phyloP scores from a whole-genome alignment of 2,113 vertebrate species.

The Chamaea fasciata region DNA sequence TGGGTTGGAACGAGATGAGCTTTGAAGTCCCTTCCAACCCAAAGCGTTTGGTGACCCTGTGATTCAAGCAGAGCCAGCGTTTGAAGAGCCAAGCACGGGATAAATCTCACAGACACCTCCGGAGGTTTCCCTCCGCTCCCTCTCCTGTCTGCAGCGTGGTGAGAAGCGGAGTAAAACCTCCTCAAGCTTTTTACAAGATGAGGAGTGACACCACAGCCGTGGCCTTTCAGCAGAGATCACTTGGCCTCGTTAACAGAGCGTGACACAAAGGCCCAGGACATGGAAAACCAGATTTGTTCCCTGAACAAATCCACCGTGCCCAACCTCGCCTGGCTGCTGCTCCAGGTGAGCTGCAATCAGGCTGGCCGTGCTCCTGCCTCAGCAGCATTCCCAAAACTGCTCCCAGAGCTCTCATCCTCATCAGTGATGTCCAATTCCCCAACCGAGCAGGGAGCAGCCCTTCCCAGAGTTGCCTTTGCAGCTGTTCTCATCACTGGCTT shows the following conservation, averaged over 20 bases:
- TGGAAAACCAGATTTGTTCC: not conserved
- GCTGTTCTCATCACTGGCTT: not conserved
- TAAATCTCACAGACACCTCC: not conserved
- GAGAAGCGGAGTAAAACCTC: not conserved
- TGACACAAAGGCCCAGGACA: not conserved
- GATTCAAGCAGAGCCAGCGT: rapidly evolving
- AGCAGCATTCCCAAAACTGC: not conserved
- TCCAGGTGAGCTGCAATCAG: not conserved
- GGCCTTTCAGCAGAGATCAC: not conserved
- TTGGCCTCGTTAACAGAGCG: not conserved
- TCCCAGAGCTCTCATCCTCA: constrained; percentile 20
- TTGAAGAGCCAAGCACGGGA: not conserved
- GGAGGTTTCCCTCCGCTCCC: not conserved
- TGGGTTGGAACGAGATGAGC: not conserved
- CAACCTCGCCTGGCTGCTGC: not conserved
- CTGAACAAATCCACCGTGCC: not conserved
- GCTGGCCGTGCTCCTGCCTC: not conserved
- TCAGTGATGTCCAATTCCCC: not conserved
- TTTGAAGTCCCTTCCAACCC: not conserved
- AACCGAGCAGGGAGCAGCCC: not conserved
- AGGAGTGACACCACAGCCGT: not conserved
- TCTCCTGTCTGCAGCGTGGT: not conserved
- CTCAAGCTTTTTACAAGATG: not conserved
- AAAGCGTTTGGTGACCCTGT: too few relatives aligned
- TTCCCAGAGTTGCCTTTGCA: not conserved